Evolutionary conservation across 2,888 invertebrate genomes (phyloP), one percentile per base, ranked within the genome.

Genomic region (Spodoptera littoralis): DNA sequence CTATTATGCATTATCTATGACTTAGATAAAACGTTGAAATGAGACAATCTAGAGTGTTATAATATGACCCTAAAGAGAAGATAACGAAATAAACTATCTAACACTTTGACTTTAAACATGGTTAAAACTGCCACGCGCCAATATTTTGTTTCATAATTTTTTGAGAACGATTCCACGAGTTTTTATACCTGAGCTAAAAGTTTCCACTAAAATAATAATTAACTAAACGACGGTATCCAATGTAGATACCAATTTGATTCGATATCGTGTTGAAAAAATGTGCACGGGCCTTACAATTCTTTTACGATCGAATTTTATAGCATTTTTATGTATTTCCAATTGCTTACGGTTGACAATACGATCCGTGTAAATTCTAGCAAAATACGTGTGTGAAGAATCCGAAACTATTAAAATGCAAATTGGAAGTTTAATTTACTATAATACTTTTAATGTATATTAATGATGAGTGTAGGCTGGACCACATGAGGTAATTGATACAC

Each of bases 251-350:
- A 76, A 69, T 77, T 73, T 49, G 60, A 71, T 74, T 79, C 73
- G 71, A 84, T 83, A 83, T 82, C 81, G 81, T 77, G 80, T 79
- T 73, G 80, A 85, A 89, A 88, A 87, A 89, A 87, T 85, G 80
- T 84, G 84, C 88, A 85, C 78, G 81, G 74, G 83, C 84, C 88
- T 88, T 90, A 90, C 90, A 92, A 89, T 89, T 84, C 84, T 90
- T 94, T 94, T 93, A 94, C 92, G 94, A 93, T 82, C 85, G 70
- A 79, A 85, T 84, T 92, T 93, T 93, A 94, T 90, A 88, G 90
- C 82, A 79, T 90, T 93, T 94, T 93, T 93, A 94, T 92, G 86
- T 81, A 73, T 89, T 91, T 90, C 80, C 92, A 91, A 94, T 94
- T 92, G 91, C 91, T 84, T 76, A 85, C 80, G 82, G 86, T 87